Percentiles rank a stretch among this genome's conserved stretches.
These are phyloP conservation scores for Nasua narica DNA, from an alignment of 2,797 vertebrate species.

Conservation along the genomic window DNA sequence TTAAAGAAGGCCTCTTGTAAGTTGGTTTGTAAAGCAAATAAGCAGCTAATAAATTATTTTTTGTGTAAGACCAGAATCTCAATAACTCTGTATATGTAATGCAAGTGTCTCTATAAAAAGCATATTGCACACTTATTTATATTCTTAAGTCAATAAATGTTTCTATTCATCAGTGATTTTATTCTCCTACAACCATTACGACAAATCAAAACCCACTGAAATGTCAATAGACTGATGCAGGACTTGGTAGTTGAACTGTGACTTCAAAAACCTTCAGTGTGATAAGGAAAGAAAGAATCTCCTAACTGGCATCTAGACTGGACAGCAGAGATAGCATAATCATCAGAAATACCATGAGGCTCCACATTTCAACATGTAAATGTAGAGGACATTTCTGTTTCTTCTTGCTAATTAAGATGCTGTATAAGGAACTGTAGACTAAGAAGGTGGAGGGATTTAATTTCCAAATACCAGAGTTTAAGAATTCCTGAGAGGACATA, in stretches of 20 bases:
- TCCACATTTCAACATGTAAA: neutral
- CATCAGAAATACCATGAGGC: neutral
- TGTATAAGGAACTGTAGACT: neutral
- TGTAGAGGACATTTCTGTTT: neutral
- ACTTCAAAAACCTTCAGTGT: neutral
- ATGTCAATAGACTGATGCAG: neutral
- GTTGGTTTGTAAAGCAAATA: neutral
- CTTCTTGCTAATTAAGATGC: neutral
- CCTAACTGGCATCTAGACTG: neutral
- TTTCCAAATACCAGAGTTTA: neutral
- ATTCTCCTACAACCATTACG: neutral
- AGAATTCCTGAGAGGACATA: neutral
- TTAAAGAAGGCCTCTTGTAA: neutral
- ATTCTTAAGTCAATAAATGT: neutral
- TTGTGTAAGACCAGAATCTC: neutral
- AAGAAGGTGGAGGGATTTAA: neutral
- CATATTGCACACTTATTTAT: neutral
- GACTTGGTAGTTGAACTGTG: neutral
- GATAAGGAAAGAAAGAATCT: neutral
- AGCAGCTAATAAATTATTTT: neutral
- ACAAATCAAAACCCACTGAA: constrained; percentile 9
- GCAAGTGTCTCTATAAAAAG: neutral
- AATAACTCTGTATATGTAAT: neutral
- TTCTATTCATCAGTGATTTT: neutral
- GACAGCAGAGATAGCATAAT: neutral